Evolutionary conservation across 2,113 vertebrate species (phyloP).

Genomic region (Phylloscopus trochiloides): DNA sequence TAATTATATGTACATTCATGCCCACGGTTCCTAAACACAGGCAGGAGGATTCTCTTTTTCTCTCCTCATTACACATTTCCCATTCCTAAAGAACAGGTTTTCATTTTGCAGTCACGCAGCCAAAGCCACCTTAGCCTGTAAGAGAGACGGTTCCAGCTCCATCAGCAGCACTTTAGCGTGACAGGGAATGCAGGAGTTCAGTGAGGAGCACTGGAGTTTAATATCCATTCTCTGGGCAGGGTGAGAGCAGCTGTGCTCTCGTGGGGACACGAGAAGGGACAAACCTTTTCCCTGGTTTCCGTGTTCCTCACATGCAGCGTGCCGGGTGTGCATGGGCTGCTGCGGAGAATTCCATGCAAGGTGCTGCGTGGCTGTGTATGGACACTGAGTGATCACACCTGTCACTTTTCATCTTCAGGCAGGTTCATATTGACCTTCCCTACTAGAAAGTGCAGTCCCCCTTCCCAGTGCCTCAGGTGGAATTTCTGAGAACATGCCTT

Average conservation of each 20-base stretch:
- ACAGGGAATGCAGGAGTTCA: neutral
- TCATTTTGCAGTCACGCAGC: neutral
- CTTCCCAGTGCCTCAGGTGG: neutral
- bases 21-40: neutral
- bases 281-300: neutral
- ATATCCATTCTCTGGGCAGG: neutral
- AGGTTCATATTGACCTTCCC: neutral
- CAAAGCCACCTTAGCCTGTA: neutral
- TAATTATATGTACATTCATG: neutral
- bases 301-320: neutral
- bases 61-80: neutral
- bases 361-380: neutral
- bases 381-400: neutral
- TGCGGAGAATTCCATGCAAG: neutral
- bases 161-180: fast-evolving
- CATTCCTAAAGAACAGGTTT: neutral
- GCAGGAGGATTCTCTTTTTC: neutral
- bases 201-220: neutral
- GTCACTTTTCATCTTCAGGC: neutral
- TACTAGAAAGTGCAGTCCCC: neutral
- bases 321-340: fast-evolving
- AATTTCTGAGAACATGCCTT: neutral
- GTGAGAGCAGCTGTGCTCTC: neutral
- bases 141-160: neutral
- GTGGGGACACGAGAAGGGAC: neutral